Percentiles rank a stretch among this genome's conserved stretches.
Evolutionary conservation across 2,797 vertebrate species (phyloP).

Genomic region (Eidolon dupreanum): DNA sequence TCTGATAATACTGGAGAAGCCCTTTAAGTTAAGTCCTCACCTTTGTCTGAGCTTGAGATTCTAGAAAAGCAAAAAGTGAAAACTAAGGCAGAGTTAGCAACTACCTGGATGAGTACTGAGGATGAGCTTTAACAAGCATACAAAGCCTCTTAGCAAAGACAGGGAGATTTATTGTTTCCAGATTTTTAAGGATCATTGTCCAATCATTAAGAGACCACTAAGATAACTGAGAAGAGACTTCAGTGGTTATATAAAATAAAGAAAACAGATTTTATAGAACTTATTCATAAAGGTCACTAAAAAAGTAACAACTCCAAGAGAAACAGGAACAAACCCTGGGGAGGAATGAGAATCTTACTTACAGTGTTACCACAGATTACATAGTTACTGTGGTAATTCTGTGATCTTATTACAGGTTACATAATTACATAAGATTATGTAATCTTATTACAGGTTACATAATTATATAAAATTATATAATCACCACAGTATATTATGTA

Average conservation of each 20-base stretch:
- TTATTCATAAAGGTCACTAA: background rate
- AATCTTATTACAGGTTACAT: too few species aligned
- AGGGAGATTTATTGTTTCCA: background rate
- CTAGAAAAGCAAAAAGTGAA: background rate
- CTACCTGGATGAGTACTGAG: background rate
- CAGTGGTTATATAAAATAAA: background rate
- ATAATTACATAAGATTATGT: too few species aligned
- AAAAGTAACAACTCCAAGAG: background rate
- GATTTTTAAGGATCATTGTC: background rate
- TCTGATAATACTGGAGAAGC: too few species aligned
- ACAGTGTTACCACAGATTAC: background rate
- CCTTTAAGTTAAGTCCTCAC: background rate
- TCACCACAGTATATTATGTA: background rate
- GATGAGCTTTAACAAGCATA: background rate
- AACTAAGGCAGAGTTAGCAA: background rate
- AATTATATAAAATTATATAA: too few species aligned
- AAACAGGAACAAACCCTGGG: background rate
- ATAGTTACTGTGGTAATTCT: too few species aligned
- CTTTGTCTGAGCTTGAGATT: background rate
- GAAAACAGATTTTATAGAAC: background rate
- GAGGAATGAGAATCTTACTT: background rate
- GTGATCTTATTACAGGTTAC: too few species aligned
- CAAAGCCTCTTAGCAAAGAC: background rate
- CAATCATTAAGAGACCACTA: background rate
- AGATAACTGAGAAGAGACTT: background rate